Conservation (phyloP, 2,888 invertebrate species). For the Hirudinaria manillensis region DNA sequence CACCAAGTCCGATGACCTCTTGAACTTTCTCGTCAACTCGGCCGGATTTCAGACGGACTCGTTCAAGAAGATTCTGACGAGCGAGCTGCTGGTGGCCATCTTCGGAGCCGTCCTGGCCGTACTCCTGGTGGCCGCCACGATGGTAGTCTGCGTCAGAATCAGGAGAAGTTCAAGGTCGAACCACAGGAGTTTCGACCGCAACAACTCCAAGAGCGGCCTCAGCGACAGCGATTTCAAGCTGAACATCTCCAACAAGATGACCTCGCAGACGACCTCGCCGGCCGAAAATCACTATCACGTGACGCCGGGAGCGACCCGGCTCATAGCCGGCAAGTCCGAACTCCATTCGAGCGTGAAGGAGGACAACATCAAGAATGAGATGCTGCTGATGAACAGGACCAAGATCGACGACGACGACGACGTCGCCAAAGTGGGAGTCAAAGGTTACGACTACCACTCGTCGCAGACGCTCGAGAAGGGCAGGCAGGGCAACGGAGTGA, state of each 20-base stretch:
- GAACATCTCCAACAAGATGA: constrained; percentile 13
- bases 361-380: constrained; percentile 28
- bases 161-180: neutral
- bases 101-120: constrained; percentile 8
- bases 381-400: constrained; percentile 3
- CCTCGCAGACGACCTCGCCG: neutral
- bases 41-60: constrained; percentile 2
- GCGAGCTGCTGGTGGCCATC: constrained; percentile 14
- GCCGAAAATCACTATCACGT: constrained; percentile 20
- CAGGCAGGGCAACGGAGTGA: constrained; percentile 12
- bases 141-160: constrained; percentile 12
- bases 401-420: constrained; percentile 2
- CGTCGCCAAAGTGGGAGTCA: constrained; percentile 13
- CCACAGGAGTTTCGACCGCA: neutral
- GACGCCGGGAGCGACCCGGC: constrained; percentile 4
- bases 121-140: neutral
- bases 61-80: neutral
- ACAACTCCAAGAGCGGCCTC: constrained; percentile 22
- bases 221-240: constrained; percentile 9
- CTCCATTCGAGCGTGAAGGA: constrained; percentile 16
- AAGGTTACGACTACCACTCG: constrained; percentile 9
- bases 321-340: neutral
- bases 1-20: neutral
- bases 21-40: constrained; percentile 4
- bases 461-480: constrained; percentile 25